These are phyloP conservation scores for Epirrhoe tristata DNA, from an alignment of 2,888 invertebrate genomes.

Conservation along the genomic window DNA sequence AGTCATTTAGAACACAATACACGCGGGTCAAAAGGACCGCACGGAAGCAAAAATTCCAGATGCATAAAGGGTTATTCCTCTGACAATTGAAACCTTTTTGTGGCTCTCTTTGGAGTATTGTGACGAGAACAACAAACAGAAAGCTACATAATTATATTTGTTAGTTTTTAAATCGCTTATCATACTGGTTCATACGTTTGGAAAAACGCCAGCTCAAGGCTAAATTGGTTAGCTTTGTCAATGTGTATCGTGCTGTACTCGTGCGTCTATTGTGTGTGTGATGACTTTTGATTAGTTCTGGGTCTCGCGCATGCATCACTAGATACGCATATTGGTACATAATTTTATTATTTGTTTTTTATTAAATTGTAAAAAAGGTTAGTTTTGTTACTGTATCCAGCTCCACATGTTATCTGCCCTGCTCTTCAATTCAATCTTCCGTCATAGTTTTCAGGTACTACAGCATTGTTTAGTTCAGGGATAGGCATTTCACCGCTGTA, in stretches of 20 bases:
- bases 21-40: conserved; percentile 26
- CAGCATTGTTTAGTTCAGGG: too few species aligned
- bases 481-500: background rate
- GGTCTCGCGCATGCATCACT: too few species aligned
- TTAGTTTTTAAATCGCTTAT: conserved; percentile 21
- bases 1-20: conserved; percentile 20
- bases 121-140: conserved; percentile 27
- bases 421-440: too few species aligned
- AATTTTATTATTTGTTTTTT: too few species aligned
- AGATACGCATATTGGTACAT: too few species aligned
- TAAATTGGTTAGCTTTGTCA: background rate
- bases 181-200: background rate
- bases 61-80: conserved; percentile 28
- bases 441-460: too few species aligned
- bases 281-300: too few species aligned
- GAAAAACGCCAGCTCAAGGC: background rate
- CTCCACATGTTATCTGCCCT: too few species aligned
- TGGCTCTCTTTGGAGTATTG: conserved; percentile 31
- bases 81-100: conserved; percentile 36
- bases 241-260: background rate
- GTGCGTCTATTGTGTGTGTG: too few species aligned
- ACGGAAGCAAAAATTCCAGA: conserved; percentile 17
- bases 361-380: too few species aligned
- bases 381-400: too few species aligned
- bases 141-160: conserved; percentile 15